Evolutionary conservation across 2,888 invertebrate species (phyloP), one percentile per base, ranked within the genome.

Genomic region (Dolichopus griseipennis): DNA sequence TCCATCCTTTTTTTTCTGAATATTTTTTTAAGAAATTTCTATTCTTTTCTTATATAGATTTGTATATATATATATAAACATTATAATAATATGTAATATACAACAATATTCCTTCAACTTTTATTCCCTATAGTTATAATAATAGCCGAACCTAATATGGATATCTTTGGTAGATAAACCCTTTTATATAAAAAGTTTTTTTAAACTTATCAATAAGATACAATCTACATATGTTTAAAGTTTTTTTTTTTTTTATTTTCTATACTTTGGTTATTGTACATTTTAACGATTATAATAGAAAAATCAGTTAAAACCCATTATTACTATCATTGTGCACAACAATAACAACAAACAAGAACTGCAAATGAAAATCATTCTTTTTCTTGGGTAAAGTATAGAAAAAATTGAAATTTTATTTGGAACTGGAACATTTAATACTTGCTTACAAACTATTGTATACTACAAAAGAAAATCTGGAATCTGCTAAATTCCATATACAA

Each of bases 181-280:
- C 52, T 12, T 52, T 52, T 52, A 6, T 52, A 52, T n/a, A n/a
- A n/a, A n/a, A 52, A 52, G 18, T 2, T 27, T 27, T 37, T 37
- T 7, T 7, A 52, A 52, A 52, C 18, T 52, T 52, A 52, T 52
- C 52, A 18, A 52, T 52, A n/a, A 52, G 52, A 52, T 52, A 52
- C 18, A 52, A 52, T 52, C 52, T 52, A 52, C 52, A 52, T 52
- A 52, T 52, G 52, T 52, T 52, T 52, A 52, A 52, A 52, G n/a
- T 52, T 52, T 52, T 52, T 18, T n/a, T 18, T 52, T 52, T 3
- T 52, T 18, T 52, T 52, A 52, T 18, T 52, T 52, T 52, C 2
- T 52, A 12, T 52, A 18, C 18, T 12, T 52, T 52, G 15, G 52
- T 52, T 15, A 18, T 15, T 52, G 15, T 52, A 6, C 52, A 18